Conservation (phyloP, 2,888 invertebrate species). For the Cephus pygmeus region DNA sequence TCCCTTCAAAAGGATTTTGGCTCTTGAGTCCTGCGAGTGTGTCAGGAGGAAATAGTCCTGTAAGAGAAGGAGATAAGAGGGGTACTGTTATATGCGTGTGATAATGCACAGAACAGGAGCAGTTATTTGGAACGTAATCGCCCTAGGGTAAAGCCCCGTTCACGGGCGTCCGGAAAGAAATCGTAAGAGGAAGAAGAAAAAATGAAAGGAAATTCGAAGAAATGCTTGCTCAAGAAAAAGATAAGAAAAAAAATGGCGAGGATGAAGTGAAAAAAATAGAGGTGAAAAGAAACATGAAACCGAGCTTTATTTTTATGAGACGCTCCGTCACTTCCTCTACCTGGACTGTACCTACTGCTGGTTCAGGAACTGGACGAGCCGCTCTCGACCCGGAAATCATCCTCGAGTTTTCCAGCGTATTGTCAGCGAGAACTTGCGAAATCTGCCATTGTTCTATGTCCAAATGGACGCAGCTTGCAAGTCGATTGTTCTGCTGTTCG, state of each 20-base stretch:
- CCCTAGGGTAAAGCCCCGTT: background rate
- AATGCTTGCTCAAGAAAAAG: background rate
- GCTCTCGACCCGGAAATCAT: background rate
- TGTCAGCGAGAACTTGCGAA: background rate
- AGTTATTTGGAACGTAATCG: background rate
- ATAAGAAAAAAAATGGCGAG: background rate
- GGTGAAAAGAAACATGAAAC: background rate
- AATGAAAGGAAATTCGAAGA: background rate
- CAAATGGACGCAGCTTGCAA: background rate
- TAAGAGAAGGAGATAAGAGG: background rate
- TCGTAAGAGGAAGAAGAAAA: background rate
- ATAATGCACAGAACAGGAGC: background rate
- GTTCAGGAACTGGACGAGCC: background rate
- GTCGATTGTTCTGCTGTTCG: background rate
- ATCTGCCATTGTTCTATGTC: background rate
- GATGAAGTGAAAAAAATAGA: background rate
- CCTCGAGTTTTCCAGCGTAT: background rate
- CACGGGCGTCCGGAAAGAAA: background rate
- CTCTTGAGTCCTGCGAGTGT: background rate
- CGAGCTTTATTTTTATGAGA: background rate
- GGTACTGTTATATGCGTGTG: background rate
- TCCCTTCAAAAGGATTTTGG: background rate
- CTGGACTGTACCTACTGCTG: background rate
- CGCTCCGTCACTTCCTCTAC: background rate
- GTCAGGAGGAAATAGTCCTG: background rate